Evolutionary conservation across 2,888 invertebrate genomes (phyloP).

Genomic region (Leucophora obtusa): DNA sequence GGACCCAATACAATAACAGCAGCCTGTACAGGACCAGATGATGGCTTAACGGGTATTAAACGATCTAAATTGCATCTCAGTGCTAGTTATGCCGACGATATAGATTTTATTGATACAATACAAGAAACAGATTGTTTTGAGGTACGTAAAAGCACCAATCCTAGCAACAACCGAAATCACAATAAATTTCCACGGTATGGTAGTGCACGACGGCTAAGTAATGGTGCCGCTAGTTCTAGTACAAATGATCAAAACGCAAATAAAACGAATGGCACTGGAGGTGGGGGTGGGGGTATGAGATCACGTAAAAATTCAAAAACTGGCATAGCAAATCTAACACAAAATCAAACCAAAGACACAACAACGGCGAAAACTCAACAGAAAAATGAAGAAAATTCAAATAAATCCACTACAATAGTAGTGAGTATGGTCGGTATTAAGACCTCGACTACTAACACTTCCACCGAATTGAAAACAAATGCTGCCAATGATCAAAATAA

Average conservation of each 20-base stretch:
- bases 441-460: conserved; percentile 35
- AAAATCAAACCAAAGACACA: conserved; percentile 47
- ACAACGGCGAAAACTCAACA: conserved; percentile 36
- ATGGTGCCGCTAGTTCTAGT: conserved; percentile 65
- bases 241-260: conserved; percentile 72
- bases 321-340: conserved; percentile 68
- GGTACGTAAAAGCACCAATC: conserved; percentile 74
- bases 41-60: conserved; percentile 87
- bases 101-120: conserved; percentile 85
- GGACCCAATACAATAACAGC: conserved; percentile 83
- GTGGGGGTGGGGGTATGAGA: conserved; percentile 69
- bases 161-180: conserved; percentile 65
- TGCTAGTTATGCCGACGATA: conserved; percentile 82
- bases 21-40: conserved; percentile 89
- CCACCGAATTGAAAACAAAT: conserved; percentile 52
- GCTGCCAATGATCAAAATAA: conserved; percentile 73
- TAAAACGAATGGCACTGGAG: conserved; percentile 56
- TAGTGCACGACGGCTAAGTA: conserved; percentile 62
- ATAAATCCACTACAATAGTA: conserved; percentile 74
- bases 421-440: conserved; percentile 75
- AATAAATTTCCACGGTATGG: conserved; percentile 73
- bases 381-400: conserved; percentile 60
- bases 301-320: conserved; percentile 76
- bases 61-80: conserved; percentile 83
- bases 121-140: conserved; percentile 77